Conservation (phyloP, 2,888 invertebrate species). For the Drosophila algonquin region DNA sequence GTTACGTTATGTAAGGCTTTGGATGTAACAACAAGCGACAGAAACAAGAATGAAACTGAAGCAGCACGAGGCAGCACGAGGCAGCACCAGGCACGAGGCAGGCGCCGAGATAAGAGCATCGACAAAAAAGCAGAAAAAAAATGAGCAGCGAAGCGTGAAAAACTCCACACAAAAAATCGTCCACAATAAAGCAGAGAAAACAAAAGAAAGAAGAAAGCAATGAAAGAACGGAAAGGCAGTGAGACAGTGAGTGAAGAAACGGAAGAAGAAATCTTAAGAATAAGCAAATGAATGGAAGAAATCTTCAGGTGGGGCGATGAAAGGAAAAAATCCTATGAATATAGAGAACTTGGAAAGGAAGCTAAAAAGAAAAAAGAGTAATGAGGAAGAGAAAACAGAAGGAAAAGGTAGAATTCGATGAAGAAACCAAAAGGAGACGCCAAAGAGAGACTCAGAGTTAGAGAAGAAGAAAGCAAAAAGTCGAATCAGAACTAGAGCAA, state of each 20-base stretch:
- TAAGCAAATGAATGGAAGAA: not conserved
- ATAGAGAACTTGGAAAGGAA: not conserved
- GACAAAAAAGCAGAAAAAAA: slow-evolving; percentile 9
- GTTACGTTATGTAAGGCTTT: slow-evolving; percentile 40
- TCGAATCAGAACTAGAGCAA: not conserved
- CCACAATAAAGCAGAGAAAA: slow-evolving; percentile 21
- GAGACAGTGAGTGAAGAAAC: not conserved
- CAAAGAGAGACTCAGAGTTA: not conserved
- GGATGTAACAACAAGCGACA: slow-evolving; percentile 39
- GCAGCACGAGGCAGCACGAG: slow-evolving; percentile 17
- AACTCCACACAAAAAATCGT: slow-evolving; percentile 40
- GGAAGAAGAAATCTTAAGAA: not conserved
- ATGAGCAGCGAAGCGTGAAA: slow-evolving; percentile 55
- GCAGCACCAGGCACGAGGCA: slow-evolving; percentile 10
- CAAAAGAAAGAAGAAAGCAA: not conserved
- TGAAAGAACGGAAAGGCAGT: not conserved
- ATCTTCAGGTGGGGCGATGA: not conserved
- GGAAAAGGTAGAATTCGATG: no score
- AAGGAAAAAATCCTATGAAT: not conserved
- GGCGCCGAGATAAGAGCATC: slow-evolving; percentile 33
- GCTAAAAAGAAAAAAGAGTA: not conserved
- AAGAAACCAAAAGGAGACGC: no score
- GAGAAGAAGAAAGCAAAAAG: not conserved
- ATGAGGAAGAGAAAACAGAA: no score
- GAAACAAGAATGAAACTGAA: slow-evolving; percentile 28